phyloP scores from a whole-genome alignment of 2,797 vertebrate genomes.

The Brachyalestes nurse region DNA sequence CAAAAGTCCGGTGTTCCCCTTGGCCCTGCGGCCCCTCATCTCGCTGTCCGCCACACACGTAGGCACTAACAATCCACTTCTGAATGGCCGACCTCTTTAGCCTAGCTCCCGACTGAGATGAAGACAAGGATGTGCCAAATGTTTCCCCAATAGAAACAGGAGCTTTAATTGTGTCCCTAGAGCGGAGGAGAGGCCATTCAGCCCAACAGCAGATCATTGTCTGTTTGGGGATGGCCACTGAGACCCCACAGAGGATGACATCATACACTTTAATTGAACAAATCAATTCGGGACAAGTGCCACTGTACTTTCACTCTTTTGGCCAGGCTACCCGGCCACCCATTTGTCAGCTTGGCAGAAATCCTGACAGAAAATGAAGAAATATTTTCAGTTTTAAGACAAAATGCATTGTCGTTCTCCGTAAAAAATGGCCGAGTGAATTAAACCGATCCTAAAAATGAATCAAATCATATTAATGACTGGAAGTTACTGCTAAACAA shows the following conservation, averaged over 20 bases:
- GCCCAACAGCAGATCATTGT: constrained; percentile 69
- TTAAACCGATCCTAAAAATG: background rate
- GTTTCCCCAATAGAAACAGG: constrained; percentile 68
- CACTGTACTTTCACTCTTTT: constrained; percentile 44
- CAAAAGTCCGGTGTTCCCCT: constrained; percentile 20
- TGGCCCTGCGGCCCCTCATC: constrained; percentile 26
- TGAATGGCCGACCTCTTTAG: constrained; percentile 60
- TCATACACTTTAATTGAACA: constrained; percentile 66
- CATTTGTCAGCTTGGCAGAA: constrained; percentile 9
- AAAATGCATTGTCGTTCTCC: too few relatives aligned
- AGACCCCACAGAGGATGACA: constrained; percentile 68
- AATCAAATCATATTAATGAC: background rate
- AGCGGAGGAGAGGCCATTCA: constrained; percentile 65
- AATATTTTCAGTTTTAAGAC: background rate
- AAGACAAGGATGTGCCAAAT: constrained; percentile 65
- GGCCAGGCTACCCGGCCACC: constrained; percentile 44
- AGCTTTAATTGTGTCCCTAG: constrained; percentile 68
- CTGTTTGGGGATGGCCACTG: constrained; percentile 62
- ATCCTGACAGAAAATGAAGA: background rate
- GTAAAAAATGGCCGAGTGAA: too few relatives aligned
- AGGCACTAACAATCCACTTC: constrained; percentile 44
- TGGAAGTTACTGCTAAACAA: background rate
- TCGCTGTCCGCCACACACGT: constrained; percentile 51
- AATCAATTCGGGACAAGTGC: constrained; percentile 57
- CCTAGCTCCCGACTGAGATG: constrained; percentile 63